Percentiles rank a stretch among this genome's conserved stretches.
Conservation (phyloP, 2,888 invertebrate species). For the Frankliniella fusca region DNA sequence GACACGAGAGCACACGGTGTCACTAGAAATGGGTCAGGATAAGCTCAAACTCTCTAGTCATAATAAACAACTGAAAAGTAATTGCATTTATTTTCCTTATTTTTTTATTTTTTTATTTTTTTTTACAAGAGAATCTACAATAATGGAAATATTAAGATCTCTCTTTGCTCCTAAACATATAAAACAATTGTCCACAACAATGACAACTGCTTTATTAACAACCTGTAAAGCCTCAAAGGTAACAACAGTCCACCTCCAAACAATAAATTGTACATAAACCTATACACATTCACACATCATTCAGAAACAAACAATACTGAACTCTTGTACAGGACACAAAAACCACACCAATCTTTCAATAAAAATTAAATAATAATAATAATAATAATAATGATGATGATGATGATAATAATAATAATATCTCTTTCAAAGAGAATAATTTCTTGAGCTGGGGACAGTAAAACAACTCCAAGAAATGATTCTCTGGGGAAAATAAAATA, state of each 20-base stretch:
- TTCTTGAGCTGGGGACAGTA: background rate
- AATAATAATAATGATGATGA: background rate
- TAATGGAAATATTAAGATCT: background rate
- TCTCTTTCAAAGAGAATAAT: background rate
- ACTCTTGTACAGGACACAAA: background rate
- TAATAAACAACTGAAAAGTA: background rate
- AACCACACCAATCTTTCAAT: background rate
- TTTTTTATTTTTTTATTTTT: constrained; percentile 1
- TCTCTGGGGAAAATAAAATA: too few species aligned
- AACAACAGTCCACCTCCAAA: constrained; percentile 20
- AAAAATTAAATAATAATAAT: background rate
- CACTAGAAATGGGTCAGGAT: too few species aligned
- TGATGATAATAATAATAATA: background rate
- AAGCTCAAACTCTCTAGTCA: too few species aligned
- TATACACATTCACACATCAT: background rate
- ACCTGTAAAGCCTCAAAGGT: constrained; percentile 12
- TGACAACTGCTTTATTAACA: background rate
- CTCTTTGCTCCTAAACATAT: background rate
- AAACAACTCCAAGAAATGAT: too few species aligned
- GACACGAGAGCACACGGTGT: too few species aligned
- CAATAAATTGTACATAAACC: background rate
- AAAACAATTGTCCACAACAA: background rate
- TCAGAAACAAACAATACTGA: background rate
- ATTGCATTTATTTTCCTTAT: background rate
- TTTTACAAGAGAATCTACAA: background rate